These are phyloP conservation scores for Ditula angustiorana DNA, from an alignment of 2,888 invertebrate species.

Conservation along the genomic window DNA sequence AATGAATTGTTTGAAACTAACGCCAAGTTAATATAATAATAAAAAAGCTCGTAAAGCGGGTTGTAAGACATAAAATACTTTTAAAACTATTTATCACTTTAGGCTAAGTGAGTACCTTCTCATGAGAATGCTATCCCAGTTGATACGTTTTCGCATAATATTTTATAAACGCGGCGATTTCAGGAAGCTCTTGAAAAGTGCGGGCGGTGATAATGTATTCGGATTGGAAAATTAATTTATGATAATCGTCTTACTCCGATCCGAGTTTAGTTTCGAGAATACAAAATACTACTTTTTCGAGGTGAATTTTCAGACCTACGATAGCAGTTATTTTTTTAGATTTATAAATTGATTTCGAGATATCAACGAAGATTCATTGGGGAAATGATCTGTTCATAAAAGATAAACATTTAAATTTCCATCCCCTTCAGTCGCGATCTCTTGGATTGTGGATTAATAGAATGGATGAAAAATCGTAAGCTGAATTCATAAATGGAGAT, in stretches of 20 bases:
- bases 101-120: too few relatives aligned
- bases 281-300: neutral
- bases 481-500: slow-evolving; percentile 18
- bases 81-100: too few relatives aligned
- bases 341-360: neutral
- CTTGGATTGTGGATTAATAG: neutral
- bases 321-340: neutral
- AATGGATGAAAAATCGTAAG: slow-evolving; percentile 9
- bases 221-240: slow-evolving; percentile 14
- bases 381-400: slow-evolving; percentile 10
- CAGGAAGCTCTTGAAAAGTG: neutral
- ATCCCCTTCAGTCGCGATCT: slow-evolving; percentile 7
- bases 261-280: neutral
- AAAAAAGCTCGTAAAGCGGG: too few relatives aligned
- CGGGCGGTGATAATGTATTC: slow-evolving; percentile 1
- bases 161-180: neutral
- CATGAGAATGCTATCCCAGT: too few relatives aligned
- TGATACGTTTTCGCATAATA: neutral
- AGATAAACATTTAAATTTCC: slow-evolving; percentile 17
- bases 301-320: neutral
- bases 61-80: too few relatives aligned
- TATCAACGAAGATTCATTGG: slow-evolving; percentile 11
- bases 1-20: too few relatives aligned
- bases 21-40: too few relatives aligned
- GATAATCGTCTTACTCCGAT: slow-evolving; percentile 14